Base-by-base conservation (phyloP, 1,140 invertebrate species). In the Parasteatoda tepidariorum region DNA sequence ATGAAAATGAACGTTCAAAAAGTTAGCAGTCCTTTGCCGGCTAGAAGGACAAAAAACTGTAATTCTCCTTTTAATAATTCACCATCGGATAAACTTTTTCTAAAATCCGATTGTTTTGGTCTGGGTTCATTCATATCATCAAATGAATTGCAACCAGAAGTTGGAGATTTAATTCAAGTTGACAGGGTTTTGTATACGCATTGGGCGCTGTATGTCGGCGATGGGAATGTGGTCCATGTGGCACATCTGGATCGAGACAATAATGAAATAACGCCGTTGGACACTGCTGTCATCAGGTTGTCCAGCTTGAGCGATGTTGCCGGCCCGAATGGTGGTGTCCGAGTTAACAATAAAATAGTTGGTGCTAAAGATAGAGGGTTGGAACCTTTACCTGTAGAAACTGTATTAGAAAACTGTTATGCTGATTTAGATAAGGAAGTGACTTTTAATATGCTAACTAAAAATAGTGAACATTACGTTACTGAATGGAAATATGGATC, bases 161-260 rank as follows among this genome's bases (percentile, higher is more conserved):
- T 84, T 15, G 88, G 88, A 15, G 88, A 88, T 83, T 62, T 88
- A 33, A 86, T 88, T 18, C 87, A 88, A 67, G 86, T 88, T 61
- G 87, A 88, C 70, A 79, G 88, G 2, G 86, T 81, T 22, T 57
- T 88, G 28, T 88, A 87, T 57, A 81, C 86, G 9, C 85, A 88
- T 57, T 88, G 88, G 88, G 88, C 86, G 9, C 75, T 88, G n/a
- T 87, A 88, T 68, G 83, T 88, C 4, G 88, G 88, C 3, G 84
- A 88, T 61, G 86, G 86, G 13, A 78, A 86, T 54, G 86, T 88
- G 3, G 86, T 88, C 2, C 86, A 87, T 33, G 66, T 88, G 5
- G 73, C 85, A 9, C 87, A 87, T 18, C 33, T 78, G 22, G 64
- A 85, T n/a, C 81, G 85, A 13, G 81, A 85, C 81, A 55, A 87